phyloP scores from a whole-genome alignment of 2,113 vertebrate species.

The Cavia porcellus region DNA sequence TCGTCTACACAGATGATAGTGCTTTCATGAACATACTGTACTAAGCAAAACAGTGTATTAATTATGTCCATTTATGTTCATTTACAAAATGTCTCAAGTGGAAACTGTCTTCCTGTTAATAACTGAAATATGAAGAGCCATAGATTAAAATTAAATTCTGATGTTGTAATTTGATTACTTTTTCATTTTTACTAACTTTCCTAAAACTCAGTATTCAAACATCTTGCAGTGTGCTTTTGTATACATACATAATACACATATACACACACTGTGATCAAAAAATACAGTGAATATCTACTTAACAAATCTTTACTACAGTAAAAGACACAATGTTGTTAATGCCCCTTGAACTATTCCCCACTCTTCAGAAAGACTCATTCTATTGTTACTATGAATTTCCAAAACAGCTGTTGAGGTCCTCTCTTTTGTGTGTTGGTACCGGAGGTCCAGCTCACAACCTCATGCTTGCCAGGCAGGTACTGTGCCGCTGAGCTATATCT shows the following conservation, averaged over 20 bases:
- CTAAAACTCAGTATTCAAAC: background rate
- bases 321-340: background rate
- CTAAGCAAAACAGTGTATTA: background rate
- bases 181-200: background rate
- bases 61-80: background rate
- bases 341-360: background rate
- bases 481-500: no score
- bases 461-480: no score
- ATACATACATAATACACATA: background rate
- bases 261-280: background rate
- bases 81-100: background rate
- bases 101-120: background rate
- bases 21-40: background rate
- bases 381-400: background rate
- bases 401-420: background rate
- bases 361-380: background rate
- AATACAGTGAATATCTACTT: background rate
- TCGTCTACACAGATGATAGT: background rate
- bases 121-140: background rate
- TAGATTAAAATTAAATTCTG: background rate
- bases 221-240: background rate
- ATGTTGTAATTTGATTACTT: background rate
- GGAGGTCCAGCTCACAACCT: no score
- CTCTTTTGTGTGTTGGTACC: no score
- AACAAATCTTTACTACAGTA: background rate